Evolutionary conservation across 2,113 vertebrate species (phyloP), one percentile per base, ranked within the genome.

Genomic region (Hemibagrus wyckioides): DNA sequence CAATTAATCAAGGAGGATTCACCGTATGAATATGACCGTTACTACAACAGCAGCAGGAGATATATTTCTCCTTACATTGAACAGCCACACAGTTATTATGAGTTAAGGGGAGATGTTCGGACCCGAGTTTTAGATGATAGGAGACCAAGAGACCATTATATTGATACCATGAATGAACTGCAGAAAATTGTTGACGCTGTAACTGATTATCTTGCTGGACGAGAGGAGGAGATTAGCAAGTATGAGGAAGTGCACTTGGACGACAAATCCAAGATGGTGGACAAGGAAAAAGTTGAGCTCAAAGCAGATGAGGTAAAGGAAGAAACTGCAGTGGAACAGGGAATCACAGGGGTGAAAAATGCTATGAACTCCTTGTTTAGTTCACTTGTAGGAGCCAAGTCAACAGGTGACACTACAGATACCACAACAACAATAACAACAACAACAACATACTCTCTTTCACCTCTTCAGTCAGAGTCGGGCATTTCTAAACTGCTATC

Each of bases 201-300:
- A 67, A 99, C 98, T 81, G 97, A 98, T 89, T 99, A 99, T 90
- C 93, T 99, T 83, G 96, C 96, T 85, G 96, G 97, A 85, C 99
- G 99, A 90, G 98, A 99, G 92, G 96, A 99, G 89, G 98, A 99
- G 93, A 96, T 99, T 76, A 98, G 94, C 85, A 97, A 93, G 83
- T 97, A 96, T 90, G 95, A 96, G 89, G 91, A 94, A 0, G 84
- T 97, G 84, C 92, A 97, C 56, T 89, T 92, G 10, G 89, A 86
- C 5, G 69, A 83, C 92, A 84, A 89, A 61, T 87, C 39, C 11
- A 79, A 89, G 54, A 57, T 23, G 15, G 15, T 48, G 8, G 28
- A 65, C 10, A 39, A 75, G 57, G 84, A 79, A 61, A 84, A 83
- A 7, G 36, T 92, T 77, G 84, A 88, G 15, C 90, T 33, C 41